A percentile compares a stretch with the other conserved stretches of the same genome.
phyloP scores from a whole-genome alignment of 2,888 invertebrate species.

The Ditula angustiorana region DNA sequence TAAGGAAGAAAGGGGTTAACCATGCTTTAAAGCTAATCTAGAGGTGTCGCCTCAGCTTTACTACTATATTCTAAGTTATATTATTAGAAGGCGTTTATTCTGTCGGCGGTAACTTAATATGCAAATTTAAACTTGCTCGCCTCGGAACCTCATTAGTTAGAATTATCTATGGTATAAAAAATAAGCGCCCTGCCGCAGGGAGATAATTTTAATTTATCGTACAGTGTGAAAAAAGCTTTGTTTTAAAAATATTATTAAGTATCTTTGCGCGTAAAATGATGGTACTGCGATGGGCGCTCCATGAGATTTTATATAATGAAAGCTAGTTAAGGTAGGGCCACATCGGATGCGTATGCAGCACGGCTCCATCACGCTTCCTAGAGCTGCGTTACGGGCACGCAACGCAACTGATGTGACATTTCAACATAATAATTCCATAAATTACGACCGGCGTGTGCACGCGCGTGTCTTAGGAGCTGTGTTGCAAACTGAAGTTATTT shows the following conservation, averaged over 20 bases:
- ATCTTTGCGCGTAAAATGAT: not conserved
- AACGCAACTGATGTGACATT: too few species aligned
- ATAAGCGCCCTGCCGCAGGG: slow-evolving; percentile 5
- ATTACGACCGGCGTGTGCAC: too few species aligned
- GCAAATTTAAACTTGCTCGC: slow-evolving; percentile 5
- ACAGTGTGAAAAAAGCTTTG: slow-evolving; percentile 14
- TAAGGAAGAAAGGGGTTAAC: too few species aligned
- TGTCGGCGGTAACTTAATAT: not conserved
- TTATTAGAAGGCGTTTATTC: not conserved
- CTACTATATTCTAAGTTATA: not conserved
- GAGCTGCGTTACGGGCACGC: too few species aligned
- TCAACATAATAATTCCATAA: too few species aligned
- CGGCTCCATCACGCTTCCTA: too few species aligned
- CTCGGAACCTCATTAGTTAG: slow-evolving; percentile 29
- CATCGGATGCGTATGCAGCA: too few species aligned
- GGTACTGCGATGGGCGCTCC: not conserved
- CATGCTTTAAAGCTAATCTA: too few species aligned
- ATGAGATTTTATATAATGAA: not conserved
- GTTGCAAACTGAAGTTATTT: too few species aligned
- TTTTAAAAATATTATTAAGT: slow-evolving; percentile 19
- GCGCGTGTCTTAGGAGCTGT: too few species aligned
- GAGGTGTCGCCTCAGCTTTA: not conserved
- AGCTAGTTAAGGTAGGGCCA: too few species aligned
- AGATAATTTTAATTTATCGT: slow-evolving; percentile 36
- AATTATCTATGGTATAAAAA: slow-evolving; percentile 28